phyloP scores from a whole-genome alignment of 2,113 vertebrate species.

The Megaleporinus macrocephalus region DNA sequence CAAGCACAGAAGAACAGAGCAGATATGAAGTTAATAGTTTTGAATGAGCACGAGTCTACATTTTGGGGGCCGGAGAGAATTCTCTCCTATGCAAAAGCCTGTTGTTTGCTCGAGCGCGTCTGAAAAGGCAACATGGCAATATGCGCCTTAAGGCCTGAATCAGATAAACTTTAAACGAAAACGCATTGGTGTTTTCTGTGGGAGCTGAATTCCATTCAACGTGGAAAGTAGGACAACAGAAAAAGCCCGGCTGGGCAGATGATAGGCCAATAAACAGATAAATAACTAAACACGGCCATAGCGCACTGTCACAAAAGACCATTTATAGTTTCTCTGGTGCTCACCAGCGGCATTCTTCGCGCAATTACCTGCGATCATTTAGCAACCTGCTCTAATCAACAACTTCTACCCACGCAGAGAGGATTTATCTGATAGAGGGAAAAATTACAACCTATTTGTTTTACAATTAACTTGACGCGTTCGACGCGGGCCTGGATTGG shows the following conservation, averaged over 20 bases:
- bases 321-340: conserved; percentile 1
- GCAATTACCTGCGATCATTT: conserved; percentile 21
- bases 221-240: conserved; percentile 19
- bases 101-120: not conserved
- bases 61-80: not conserved
- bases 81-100: not conserved
- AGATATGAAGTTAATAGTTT: not conserved
- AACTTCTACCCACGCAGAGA: not conserved
- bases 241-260: not conserved
- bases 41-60: not conserved
- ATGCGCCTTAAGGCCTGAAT: not conserved
- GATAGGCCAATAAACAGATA: conserved; percentile 1
- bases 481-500: conserved; percentile 12
- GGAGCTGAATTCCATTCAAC: conserved; percentile 6
- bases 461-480: conserved; percentile 42
- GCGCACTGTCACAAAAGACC: conserved; percentile 8
- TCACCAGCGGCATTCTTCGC: not conserved
- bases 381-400: conserved; percentile 6
- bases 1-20: not conserved
- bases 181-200: conserved; percentile 18
- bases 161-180: not conserved
- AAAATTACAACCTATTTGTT: conserved; percentile 32
- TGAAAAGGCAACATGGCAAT: not conserved
- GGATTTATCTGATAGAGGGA: conserved; percentile 10
- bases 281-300: conserved; percentile 33